Conservation (phyloP, 2,888 invertebrate genomes). For the Shargacucullia verbasci region DNA sequence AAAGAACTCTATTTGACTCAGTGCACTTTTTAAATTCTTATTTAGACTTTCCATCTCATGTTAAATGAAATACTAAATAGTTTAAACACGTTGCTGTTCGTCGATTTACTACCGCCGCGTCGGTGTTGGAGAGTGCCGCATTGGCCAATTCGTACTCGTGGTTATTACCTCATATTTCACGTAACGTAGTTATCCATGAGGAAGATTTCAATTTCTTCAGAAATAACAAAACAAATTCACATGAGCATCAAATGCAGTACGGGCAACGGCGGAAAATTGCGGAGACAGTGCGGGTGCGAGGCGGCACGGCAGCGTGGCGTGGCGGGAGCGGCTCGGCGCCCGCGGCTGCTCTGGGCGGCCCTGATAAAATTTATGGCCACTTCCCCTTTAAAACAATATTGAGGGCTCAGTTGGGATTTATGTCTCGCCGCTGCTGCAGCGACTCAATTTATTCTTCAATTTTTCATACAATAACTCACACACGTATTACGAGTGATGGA, state of each 20-base stretch:
- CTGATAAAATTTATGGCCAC: conserved; percentile 90
- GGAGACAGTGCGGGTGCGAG: conserved; percentile 67
- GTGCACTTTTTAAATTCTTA: too few species aligned
- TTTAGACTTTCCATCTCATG: not conserved
- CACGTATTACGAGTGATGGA: conserved; percentile 89
- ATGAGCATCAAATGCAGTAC: conserved; percentile 78
- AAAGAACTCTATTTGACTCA: too few species aligned
- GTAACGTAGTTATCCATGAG: conserved; percentile 62
- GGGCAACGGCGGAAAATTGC: conserved; percentile 84
- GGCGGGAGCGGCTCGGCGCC: conserved; percentile 64
- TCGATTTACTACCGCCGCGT: conserved; percentile 40
- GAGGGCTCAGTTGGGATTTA: conserved; percentile 90
- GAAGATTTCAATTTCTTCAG: conserved; percentile 73
- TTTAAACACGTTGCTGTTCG: conserved; percentile 28
- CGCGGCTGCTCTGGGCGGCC: conserved; percentile 81
- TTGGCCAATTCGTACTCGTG: conserved; percentile 45
- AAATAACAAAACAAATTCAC: conserved; percentile 78
- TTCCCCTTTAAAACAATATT: conserved; percentile 90
- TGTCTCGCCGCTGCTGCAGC: conserved; percentile 89
- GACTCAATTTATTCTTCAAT: conserved; percentile 90
- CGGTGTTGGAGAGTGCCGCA: conserved; percentile 40
- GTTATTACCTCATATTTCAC: conserved; percentile 56
- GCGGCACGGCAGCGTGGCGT: conserved; percentile 57
- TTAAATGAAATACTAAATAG: conserved; percentile 20
- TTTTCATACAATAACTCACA: conserved; percentile 90